Percentiles rank a stretch among this genome's conserved stretches.
These are phyloP conservation scores for Digitonthophagus gazella DNA, from an alignment of 2,888 invertebrate genomes.

Conservation along the genomic window DNA sequence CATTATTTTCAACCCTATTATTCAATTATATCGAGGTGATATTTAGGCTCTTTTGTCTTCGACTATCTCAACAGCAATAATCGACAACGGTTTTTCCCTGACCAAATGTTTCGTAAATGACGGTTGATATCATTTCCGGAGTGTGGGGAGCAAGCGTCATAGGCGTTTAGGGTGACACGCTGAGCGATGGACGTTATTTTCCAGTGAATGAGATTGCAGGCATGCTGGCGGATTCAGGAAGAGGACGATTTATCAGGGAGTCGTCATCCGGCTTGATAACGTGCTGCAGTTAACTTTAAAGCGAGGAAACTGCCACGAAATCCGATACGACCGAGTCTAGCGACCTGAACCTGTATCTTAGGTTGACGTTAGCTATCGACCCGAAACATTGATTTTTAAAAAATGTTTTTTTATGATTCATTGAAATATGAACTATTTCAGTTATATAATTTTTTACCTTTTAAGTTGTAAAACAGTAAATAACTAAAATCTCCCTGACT, in stretches of 20 bases:
- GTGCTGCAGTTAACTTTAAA: neutral
- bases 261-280: neutral
- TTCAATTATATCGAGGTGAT: neutral
- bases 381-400: no score
- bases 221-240: neutral
- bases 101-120: slow-evolving; percentile 3
- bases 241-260: neutral
- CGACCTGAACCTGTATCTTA: no score
- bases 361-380: no score
- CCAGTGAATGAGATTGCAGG: slow-evolving; percentile 24
- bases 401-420: no score
- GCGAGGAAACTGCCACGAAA: neutral
- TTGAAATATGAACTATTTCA: no score
- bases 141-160: slow-evolving; percentile 11
- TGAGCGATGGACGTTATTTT: slow-evolving; percentile 28
- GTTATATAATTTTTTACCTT: no score
- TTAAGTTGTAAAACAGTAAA: no score
- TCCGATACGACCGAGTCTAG: neutral
- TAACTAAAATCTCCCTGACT: no score
- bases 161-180: slow-evolving; percentile 25
- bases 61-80: neutral
- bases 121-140: slow-evolving; percentile 7
- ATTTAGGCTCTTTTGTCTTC: no score
- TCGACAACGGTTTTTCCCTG: slow-evolving; percentile 4
- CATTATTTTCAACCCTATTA: no score